Evolutionary conservation across 2,888 invertebrate species (phyloP), one percentile per base, ranked within the genome.

Genomic region (Drosophila diplacantha): DNA sequence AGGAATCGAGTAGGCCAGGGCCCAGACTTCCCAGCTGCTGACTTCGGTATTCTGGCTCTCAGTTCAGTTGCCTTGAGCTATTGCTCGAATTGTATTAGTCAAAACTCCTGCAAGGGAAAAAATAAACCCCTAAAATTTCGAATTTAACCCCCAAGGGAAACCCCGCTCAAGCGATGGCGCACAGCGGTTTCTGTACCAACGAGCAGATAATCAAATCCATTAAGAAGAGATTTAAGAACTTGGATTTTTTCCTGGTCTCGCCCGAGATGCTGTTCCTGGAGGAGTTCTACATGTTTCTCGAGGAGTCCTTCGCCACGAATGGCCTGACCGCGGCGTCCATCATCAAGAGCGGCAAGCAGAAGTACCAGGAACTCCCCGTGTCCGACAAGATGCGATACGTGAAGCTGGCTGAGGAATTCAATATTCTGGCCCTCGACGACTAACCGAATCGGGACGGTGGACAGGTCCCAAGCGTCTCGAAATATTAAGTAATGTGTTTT

Each of bases 131-230:
- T 2, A 18, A 38, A 18, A 24, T 37, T 37, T 37, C 1, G 5
- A 16, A 35, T 35, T 12, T 4, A 43, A 26, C 4, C 14, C 2
- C 2, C 1, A 29, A 24, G 8, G 18, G 2, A n/a, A 16, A 16
- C 5, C 9, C 12, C n/a, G 8, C 7, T 2, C 9, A 2, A 8
- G 12, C 35, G 8, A 73, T 75, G 75, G 67, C 73, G 6, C 44
- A 56, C 4, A 43, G 22, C 35, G 75, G 75, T 8, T 70, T 52
- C 38, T 73, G 73, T 31, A 34, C 24, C 47, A 57, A 67, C 24
- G 57, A 64, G 26, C 56, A 64, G 20, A 47, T 73, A 4, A 24
- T 73, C 0, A 56, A 58, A 11, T 18, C 68, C n/a, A 57, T 34
- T 3, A 26, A 29, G 0, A 38, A 57, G 32, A 61, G 52, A 2